Base-by-base conservation (phyloP, 2,113 vertebrate species). In the Carettochelys insculpta region DNA sequence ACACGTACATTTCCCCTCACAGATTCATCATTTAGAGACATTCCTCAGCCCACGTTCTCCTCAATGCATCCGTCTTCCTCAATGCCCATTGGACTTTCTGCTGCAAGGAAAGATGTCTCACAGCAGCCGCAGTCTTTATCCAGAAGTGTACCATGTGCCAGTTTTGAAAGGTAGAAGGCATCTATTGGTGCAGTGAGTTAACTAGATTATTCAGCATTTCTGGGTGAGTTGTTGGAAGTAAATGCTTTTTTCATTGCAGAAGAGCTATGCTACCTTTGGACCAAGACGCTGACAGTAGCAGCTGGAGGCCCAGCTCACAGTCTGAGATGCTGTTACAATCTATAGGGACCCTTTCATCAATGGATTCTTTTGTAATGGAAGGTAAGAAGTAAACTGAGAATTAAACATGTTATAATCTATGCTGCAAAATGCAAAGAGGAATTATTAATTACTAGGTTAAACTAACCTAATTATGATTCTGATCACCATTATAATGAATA, bases 21-120 rank as follows among this genome's bases (percentile, higher is more conserved):
- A 99, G 99, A 98, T 96, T 98, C 98, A 89, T 98, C 98, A 5
- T 97, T 98, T 78, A 98, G 98, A 94, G 99, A 99, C 10, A 61
- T 94, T 85, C 95, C 97, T 5, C 97, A 96, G 54, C 92, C 94
- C 2, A 87, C 91, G 77, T 94, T 83, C 45, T 82, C 38, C 58
- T 91, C 96, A 77, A 92, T 91, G 76, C 94, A 95, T 80, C 61
- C 97, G 52, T 98, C 98, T 53, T 94, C 97, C 43, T 98, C 98
- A 77, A 83, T 98, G 61, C 98, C 98, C 7, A 77, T 97, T 7
- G 95, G 97, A 89, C 90, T 97, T 5, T 95, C 97, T 8, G 79
- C 94, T 24, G 97, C 97, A 58, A 98, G 92, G 92, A 98, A 96
- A 90, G 99, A 99, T 34, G 3, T 91, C 1, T 56, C 45, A 0